These are phyloP conservation scores for Perizoma flavofasciatum DNA, from an alignment of 2,888 invertebrate species.

Conservation along the genomic window DNA sequence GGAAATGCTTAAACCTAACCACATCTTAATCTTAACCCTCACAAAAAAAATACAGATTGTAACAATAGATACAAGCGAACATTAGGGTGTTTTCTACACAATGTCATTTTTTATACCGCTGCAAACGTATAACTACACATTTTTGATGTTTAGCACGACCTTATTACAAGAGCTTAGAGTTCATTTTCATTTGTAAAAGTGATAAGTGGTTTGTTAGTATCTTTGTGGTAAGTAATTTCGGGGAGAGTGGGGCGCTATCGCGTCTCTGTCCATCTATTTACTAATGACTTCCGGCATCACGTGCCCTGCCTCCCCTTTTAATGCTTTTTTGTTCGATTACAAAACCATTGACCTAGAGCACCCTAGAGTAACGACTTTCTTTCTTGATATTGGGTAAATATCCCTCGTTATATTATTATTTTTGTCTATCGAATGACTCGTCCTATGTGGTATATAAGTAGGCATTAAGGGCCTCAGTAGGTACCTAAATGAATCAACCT, in stretches of 20 bases:
- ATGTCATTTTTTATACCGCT: conserved; percentile 68
- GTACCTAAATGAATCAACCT: too few species aligned
- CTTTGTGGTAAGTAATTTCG: conserved; percentile 61
- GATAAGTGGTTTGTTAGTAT: conserved; percentile 7
- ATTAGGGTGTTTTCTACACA: conserved; percentile 72
- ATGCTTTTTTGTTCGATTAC: conserved; percentile 54
- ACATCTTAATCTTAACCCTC: conserved; percentile 55
- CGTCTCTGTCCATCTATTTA: conserved; percentile 79
- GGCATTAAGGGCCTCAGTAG: too few species aligned
- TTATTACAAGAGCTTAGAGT: conserved; percentile 26
- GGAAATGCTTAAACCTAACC: conserved; percentile 37
- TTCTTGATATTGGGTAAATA: conserved; percentile 19
- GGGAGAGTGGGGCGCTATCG: conserved; percentile 77
- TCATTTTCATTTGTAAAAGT: conserved; percentile 12
- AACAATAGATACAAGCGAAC: conserved; percentile 67
- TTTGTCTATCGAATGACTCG: neutral
- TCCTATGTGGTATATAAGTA: neutral
- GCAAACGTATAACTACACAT: conserved; percentile 45
- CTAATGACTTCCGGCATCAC: conserved; percentile 84
- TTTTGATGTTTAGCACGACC: conserved; percentile 24
- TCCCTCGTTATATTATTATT: conserved; percentile 1
- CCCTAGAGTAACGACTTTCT: conserved; percentile 36
- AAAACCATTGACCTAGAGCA: conserved; percentile 34
- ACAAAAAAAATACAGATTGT: conserved; percentile 64
- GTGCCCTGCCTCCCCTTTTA: conserved; percentile 61